Conservation (phyloP, 2,113 vertebrate species). For the Pitta sordida region DNA sequence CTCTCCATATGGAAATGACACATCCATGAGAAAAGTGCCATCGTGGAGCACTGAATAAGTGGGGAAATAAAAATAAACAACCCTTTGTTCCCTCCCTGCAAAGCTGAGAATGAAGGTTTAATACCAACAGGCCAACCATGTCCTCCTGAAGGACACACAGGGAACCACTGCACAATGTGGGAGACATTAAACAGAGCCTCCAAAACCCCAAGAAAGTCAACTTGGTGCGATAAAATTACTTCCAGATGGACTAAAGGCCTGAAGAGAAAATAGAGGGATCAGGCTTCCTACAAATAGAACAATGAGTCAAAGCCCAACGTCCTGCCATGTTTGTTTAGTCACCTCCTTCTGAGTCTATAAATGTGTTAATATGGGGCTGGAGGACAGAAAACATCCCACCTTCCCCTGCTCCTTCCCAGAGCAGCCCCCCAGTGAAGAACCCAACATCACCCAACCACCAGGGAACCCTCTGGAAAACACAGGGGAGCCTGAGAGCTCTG, state of each 20-base stretch:
- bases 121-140: background rate
- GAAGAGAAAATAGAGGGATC: conserved; percentile 2
- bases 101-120: background rate
- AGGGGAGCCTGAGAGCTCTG: background rate
- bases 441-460: background rate
- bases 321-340: background rate
- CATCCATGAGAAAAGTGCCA: background rate
- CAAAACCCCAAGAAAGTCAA: background rate
- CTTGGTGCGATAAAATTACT: conserved; percentile 16
- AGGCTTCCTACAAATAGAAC: background rate
- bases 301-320: background rate
- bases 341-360: background rate
- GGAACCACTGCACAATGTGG: background rate
- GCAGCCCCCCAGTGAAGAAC: background rate
- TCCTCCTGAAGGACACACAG: background rate
- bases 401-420: background rate
- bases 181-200: conserved; percentile 8
- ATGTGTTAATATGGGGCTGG: background rate
- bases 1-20: background rate
- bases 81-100: background rate
- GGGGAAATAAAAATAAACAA: background rate
- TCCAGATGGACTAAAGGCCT: conserved; percentile 18
- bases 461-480: background rate
- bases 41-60: background rate
- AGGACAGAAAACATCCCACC: background rate